Evolutionary conservation across 2,113 vertebrate species (phyloP), one percentile per base, ranked within the genome.

Genomic region (Beaufortia kweichowensis): DNA sequence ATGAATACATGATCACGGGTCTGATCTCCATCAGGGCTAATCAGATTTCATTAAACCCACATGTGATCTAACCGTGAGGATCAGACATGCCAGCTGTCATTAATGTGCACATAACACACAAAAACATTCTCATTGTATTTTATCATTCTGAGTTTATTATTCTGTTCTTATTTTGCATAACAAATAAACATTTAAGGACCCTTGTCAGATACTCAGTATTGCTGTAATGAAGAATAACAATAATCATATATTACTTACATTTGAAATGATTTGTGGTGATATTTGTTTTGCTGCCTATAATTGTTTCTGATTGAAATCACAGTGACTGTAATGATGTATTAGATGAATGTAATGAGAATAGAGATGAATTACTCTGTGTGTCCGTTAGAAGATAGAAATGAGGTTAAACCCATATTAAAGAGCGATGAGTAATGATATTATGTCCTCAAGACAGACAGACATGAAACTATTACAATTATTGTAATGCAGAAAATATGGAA

Each of bases 1-100:
- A 35, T 35, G 33, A 35, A 35, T 35, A 3, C 5, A 9, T 4
- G 33, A 35, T 35, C 57, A 5, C n/a, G 35, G 17, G 35, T 88
- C 81, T 84, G 90, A 89, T 88, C 86, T 87, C 86, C 88, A 88
- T 85, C 87, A 84, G 85, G 86, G 91, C 90, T 95, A 95, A 96
- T 96, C 94, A 95, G 94, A 92, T 95, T 95, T 94, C 89, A 92
- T 92, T 95, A 94, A 95, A 94, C 91, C 93, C 92, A 94, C 89
- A 92, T 90, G 92, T 87, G 90, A 91, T 91, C 90, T 90, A 91
- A 90, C 92, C 90, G 87, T 76, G 77, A 87, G 93, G 92, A 93
- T 95, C 94, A 95, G 94, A 94, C 93, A 82, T 82, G 86, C 93
- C 94, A 96, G 94, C 94, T 95, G 94, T 94, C 94, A 90, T 89